Conservation (phyloP, 2,113 vertebrate species). For the Otis tarda region DNA sequence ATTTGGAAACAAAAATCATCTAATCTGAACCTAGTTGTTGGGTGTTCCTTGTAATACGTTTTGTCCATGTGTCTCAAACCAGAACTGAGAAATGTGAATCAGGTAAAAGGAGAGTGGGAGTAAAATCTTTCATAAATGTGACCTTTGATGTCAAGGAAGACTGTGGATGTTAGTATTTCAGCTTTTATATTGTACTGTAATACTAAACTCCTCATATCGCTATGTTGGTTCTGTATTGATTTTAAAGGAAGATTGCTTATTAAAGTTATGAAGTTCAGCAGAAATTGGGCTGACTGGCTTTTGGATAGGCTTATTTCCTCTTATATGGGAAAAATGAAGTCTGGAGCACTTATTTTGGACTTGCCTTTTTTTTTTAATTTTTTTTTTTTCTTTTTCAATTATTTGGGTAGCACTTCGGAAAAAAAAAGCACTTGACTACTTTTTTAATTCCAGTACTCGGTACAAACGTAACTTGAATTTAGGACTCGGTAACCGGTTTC, state of each 20-base stretch:
- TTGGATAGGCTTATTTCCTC: not conserved
- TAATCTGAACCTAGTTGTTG: not conserved
- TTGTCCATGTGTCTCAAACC: not conserved
- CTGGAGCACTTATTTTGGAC: not conserved
- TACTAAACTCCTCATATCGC: not conserved
- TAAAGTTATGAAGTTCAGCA: not conserved
- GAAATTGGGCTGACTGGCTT: not conserved
- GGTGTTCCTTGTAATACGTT: not conserved
- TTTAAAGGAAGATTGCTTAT: not conserved
- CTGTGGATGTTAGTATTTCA: not conserved
- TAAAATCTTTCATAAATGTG: constrained; percentile 29
- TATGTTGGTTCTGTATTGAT: not conserved
- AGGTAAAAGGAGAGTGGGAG: not conserved
- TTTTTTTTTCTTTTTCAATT: not conserved
- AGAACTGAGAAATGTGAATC: constrained; percentile 32
- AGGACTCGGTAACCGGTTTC: not conserved
- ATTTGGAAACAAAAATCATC: not conserved
- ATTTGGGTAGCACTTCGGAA: not conserved
- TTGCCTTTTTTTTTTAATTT: not conserved
- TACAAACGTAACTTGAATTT: not conserved
- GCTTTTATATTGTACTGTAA: not conserved
- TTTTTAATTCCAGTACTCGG: not conserved
- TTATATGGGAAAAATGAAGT: not conserved
- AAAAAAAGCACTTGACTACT: not conserved
- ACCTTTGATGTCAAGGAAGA: constrained; percentile 35